Conservation (phyloP, 2,797 vertebrate genomes). For the Petrocephalus schoutedeni region DNA sequence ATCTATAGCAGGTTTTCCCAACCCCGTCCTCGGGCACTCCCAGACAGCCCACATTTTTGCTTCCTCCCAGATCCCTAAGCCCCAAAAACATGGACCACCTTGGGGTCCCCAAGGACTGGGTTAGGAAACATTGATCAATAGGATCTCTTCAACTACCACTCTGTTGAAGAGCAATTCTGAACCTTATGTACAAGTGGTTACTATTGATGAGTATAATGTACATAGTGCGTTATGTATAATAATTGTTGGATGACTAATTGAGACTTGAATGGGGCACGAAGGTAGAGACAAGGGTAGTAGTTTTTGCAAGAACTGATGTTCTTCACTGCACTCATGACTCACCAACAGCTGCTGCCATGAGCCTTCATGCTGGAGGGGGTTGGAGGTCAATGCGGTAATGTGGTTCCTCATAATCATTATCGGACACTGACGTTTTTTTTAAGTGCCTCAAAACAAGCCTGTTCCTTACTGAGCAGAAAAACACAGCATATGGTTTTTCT, state of each 20-base stretch:
- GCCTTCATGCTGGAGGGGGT: background rate
- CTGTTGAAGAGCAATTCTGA: background rate
- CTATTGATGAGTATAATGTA: background rate
- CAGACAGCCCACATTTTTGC: background rate
- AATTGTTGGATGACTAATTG: background rate
- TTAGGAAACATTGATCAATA: background rate
- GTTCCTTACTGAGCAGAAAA: background rate
- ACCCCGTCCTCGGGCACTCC: background rate
- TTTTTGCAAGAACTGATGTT: background rate
- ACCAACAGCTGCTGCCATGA: background rate
- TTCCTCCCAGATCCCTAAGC: background rate
- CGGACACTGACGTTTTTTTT: background rate
- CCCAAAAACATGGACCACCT: too few species aligned
- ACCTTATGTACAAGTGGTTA: background rate
- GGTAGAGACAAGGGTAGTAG: background rate
- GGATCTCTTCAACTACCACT: background rate
- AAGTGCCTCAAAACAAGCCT: background rate
- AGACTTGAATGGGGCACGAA: background rate
- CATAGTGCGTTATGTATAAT: background rate
- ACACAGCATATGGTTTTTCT: background rate
- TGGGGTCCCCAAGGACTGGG: background rate
- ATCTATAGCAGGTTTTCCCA: background rate
- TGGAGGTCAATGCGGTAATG: background rate
- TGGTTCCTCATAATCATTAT: background rate
- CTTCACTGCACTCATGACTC: background rate